Evolutionary conservation across 2,797 vertebrate genomes (phyloP).

Genomic region (Pangasius sanitwongsei): DNA sequence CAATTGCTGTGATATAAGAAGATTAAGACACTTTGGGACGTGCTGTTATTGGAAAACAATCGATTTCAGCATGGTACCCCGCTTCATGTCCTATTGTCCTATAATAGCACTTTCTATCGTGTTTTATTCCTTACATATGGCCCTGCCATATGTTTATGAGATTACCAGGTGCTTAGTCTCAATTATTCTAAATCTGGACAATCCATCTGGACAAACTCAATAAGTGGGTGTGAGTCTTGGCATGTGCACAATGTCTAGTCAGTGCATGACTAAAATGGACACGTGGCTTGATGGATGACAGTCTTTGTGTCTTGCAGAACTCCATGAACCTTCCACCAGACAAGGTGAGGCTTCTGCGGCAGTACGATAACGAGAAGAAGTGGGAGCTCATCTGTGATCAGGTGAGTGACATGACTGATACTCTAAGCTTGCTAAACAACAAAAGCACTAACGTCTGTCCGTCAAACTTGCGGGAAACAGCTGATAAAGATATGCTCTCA

Average conservation of each 20-base stretch:
- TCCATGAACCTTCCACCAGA: slow-evolving; percentile 98
- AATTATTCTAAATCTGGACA: slow-evolving; percentile 3
- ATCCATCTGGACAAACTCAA: slow-evolving; percentile 9
- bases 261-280: background rate
- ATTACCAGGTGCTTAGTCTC: background rate
- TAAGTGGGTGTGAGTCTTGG: background rate
- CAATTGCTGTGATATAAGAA: background rate
- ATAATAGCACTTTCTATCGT: background rate
- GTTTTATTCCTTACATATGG: slow-evolving; percentile 3
- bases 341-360: slow-evolving; percentile 92
- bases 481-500: background rate
- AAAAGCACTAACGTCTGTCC: background rate
- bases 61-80: background rate
- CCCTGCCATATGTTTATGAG: slow-evolving; percentile 4
- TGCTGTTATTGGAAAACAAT: background rate
- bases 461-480: background rate
- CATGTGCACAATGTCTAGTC: slow-evolving; percentile 4
- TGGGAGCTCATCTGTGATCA: slow-evolving; percentile 99
- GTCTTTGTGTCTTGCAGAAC: slow-evolving; percentile 77
- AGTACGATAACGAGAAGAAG: slow-evolving; percentile 98
- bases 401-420: slow-evolving; percentile 70
- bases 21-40: background rate
- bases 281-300: background rate
- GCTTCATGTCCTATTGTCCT: background rate
- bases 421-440: background rate